Base-by-base conservation (phyloP, 2,888 invertebrate species). In the Caenorhabditis auriculariae region DNA sequence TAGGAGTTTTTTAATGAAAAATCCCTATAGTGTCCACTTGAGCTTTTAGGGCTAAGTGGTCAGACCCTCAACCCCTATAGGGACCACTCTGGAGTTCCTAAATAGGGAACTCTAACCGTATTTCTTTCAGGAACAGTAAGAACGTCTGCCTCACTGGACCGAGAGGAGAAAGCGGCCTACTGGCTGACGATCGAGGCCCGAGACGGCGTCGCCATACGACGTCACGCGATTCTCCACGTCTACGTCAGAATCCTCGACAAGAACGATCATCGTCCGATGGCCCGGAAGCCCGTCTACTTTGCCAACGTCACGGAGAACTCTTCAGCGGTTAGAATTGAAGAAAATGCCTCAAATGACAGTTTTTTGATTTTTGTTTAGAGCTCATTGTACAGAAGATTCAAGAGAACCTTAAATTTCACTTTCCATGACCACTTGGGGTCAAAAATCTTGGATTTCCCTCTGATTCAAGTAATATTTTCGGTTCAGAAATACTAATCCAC, bases 221-320 rank as follows among this genome's bases (percentile, higher is more conserved):
- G 90, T 15, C 89, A 88, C 81, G 87, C 91, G 37, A 89, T 90
- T 80, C 87, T 91, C 15, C 90, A 93, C 87, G 88, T 91, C 43
- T 91, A 88, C 59, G 68, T 81, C 37, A 55, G 69, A 43, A 89
- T 96, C 67, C 85, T 88, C 73, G 93, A 96, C 85, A 90, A 83
- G 81, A 96, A 96, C 85, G 96, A 98, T 86, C 91, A 94, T 86
- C 88, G 89, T 41, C 96, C 96, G 51, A 86, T 93, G 83, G 91
- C 93, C 63, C 87, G 87, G 75, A 88, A 88, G 76, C 91, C 95
- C 15, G 88, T 90, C 59, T 95, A 94, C 85, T 88, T 88, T 82
- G 89, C 90, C 3, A 86, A 86, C 28, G 88, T 95, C 61, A 83
- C 86, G 29, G 93, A 93, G 86, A 90, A 90, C 82, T 88, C 90